phyloP scores from a whole-genome alignment of 2,797 vertebrate genomes.

The Girardinus metallicus region DNA sequence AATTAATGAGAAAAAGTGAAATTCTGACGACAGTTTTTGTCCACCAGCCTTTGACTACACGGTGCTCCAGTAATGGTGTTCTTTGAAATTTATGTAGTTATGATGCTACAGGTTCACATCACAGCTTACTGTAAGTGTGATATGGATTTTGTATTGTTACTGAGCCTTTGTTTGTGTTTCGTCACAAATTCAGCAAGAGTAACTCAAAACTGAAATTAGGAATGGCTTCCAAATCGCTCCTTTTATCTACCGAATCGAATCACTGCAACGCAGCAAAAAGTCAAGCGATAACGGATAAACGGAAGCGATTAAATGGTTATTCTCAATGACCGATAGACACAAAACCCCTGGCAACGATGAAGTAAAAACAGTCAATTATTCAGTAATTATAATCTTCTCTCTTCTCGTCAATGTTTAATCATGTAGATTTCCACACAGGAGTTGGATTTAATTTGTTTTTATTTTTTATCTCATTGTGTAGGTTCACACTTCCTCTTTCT shows the following conservation, averaged over 20 bases:
- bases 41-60: background rate
- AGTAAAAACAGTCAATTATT: constrained; percentile 23
- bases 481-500: constrained; percentile 27
- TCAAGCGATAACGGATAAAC: background rate
- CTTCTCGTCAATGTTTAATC: constrained; percentile 34
- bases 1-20: background rate
- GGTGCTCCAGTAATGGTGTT: background rate
- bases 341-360: background rate
- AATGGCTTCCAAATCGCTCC: background rate
- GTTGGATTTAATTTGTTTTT: constrained; percentile 50
- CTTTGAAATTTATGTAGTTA: background rate
- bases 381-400: constrained; percentile 30
- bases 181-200: background rate
- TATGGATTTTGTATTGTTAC: background rate
- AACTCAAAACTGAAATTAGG: background rate
- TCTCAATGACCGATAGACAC: background rate
- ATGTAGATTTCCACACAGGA: constrained; percentile 46
- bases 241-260: background rate
- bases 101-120: background rate
- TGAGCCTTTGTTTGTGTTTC: background rate
- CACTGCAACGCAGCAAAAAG: background rate
- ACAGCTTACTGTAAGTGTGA: background rate
- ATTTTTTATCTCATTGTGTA: constrained; percentile 27
- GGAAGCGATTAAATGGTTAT: background rate
- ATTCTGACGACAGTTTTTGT: background rate